These are phyloP conservation scores for Orthosia incerta DNA, from an alignment of 2,888 invertebrate genomes.

Conservation along the genomic window DNA sequence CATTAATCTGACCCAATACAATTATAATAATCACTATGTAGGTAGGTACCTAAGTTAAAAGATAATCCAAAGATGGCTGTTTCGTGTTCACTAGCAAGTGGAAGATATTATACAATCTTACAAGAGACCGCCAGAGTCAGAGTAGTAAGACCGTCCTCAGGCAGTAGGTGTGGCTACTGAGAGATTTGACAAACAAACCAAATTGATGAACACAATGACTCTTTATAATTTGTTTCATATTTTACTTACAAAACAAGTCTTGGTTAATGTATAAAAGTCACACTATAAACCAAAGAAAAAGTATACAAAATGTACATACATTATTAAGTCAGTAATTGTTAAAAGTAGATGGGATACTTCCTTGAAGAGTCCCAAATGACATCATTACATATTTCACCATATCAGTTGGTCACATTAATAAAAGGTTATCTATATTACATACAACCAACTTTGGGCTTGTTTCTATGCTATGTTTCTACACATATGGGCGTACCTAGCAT, in stretches of 20 bases:
- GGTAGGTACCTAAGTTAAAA: conserved; percentile 33
- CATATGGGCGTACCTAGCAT: background rate
- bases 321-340: conserved; percentile 42
- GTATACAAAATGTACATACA: conserved; percentile 55
- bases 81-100: conserved; percentile 27
- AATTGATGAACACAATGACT: conserved; percentile 21
- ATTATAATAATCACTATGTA: conserved; percentile 41
- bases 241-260: conserved; percentile 33
- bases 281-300: conserved; percentile 53
- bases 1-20: conserved; percentile 76
- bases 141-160: conserved; percentile 9
- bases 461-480: conserved; percentile 38
- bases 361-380: conserved; percentile 26
- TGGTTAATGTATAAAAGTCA: conserved; percentile 41
- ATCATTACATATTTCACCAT: conserved; percentile 20
- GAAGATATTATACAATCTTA: background rate
- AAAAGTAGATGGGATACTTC: conserved; percentile 23
- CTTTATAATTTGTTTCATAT: conserved; percentile 29
- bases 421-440: conserved; percentile 13
- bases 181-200: conserved; percentile 17
- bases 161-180: background rate
- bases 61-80: conserved; percentile 37
- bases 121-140: background rate
- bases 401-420: conserved; percentile 34
- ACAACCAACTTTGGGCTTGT: conserved; percentile 38